Conservation (phyloP, 2,113 vertebrate species). For the Nestor notabilis region DNA sequence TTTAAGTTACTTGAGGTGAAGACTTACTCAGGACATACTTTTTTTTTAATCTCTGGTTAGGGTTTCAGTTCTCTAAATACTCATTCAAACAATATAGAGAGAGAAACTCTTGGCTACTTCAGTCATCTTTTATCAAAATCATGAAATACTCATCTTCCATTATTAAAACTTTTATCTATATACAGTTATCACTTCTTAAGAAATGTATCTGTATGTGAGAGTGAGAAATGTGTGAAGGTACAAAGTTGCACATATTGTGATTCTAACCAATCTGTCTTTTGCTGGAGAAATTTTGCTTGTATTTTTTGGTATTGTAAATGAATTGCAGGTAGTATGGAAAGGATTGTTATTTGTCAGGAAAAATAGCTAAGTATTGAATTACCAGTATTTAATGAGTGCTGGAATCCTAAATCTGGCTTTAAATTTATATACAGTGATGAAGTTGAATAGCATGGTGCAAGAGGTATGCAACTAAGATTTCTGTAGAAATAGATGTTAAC, state of each 20-base stretch:
- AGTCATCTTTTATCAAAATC: not conserved
- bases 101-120: not conserved
- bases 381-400: not conserved
- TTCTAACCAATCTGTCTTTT: not conserved
- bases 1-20: not conserved
- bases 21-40: not conserved
- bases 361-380: not conserved
- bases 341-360: not conserved
- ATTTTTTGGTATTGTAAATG: not conserved
- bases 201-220: not conserved
- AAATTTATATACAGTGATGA: not conserved
- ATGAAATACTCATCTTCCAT: not conserved
- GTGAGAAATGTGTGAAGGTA: not conserved
- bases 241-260: rapidly evolving
- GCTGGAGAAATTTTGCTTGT: not conserved
- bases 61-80: not conserved
- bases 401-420: not conserved
- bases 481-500: not conserved
- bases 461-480: not conserved
- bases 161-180: not conserved
- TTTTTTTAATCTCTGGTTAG: not conserved
- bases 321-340: not conserved
- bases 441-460: not conserved
- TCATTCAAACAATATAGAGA: not conserved
- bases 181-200: not conserved